A percentile compares a stretch with the other conserved stretches of the same genome.
Evolutionary conservation across 2,113 vertebrate genomes (phyloP).

Genomic region (Emberiza fucata): DNA sequence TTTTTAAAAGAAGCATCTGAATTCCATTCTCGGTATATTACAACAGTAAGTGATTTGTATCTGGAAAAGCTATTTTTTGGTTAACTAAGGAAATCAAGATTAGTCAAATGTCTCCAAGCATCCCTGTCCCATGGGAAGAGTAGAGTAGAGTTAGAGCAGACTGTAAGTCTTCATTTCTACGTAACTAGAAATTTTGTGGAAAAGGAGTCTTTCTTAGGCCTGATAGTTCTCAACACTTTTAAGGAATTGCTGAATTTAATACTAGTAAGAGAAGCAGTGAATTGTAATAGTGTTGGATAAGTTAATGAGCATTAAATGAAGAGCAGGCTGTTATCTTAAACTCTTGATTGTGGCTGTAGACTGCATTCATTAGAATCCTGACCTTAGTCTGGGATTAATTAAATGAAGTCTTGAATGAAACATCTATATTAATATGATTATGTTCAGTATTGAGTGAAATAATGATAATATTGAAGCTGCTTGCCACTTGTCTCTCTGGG

Average conservation of each 20-base stretch:
- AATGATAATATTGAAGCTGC: background rate
- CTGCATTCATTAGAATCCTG: background rate
- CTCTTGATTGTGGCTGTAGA: background rate
- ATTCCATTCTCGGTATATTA: slow-evolving; percentile 97
- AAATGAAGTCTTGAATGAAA: background rate
- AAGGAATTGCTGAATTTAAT: background rate
- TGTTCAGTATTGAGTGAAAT: slow-evolving; percentile 10
- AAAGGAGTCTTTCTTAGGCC: background rate
- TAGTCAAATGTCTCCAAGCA: background rate
- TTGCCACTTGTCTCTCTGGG: background rate
- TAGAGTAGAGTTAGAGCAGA: background rate
- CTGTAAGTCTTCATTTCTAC: background rate
- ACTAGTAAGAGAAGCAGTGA: background rate
- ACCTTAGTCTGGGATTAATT: slow-evolving; percentile 21
- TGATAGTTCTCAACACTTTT: background rate
- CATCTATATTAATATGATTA: background rate
- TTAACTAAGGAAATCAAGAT: background rate
- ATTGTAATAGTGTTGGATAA: background rate
- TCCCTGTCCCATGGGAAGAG: background rate
- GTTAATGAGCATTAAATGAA: background rate
- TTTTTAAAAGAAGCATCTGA: slow-evolving; percentile 93
- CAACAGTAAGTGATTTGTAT: slow-evolving; percentile 82
- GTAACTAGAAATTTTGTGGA: background rate
- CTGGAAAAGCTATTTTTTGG: background rate
- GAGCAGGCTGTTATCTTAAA: background rate